Base-by-base conservation (phyloP, 2,888 invertebrate species). In the Melikaiella ostensackeni region DNA sequence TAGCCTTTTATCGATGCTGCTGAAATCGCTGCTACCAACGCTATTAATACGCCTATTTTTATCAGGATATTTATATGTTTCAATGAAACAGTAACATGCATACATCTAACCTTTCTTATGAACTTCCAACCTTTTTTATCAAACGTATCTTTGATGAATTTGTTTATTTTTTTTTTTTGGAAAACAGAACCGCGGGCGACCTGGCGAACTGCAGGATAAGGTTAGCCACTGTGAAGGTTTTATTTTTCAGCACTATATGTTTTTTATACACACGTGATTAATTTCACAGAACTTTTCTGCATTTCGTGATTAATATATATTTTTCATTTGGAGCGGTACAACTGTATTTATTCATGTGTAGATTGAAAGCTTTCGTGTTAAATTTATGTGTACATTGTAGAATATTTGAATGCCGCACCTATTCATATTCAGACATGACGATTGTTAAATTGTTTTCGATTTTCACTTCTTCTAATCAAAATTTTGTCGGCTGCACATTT, bases 131-230 rank as follows among this genome's bases (percentile, higher is more conserved):
- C 70, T 33, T 70, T 70, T 30, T 46, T 30, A 30, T 24, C 9
- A 11, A 30, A n/a, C 50, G 19, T 50, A 50, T 50, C 50, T 70
- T 50, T 70, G 19, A 70, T 30, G 80, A 75, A 81, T 85, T 76
- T 83, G n/a, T n/a, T n/a, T n/a, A n/a, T n/a, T n/a, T 82, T 86
- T 84, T 84, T 87, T 86, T 93, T 93, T 93, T 93, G 94, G 94
- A 93, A 94, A 93, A 84, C 84, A 86, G 86, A 85, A 93, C 92
- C 92, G 94, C 92, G 94, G 94, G 92, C 95, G 96, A 92, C 96
- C 96, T 91, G 96, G 96, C 92, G 96, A 95, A 94, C 94, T 96
- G 93, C 94, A 94, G 93, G 95, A 96, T 81, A 84, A 86, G 92
- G 96, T 96, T 94, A 95, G 95, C 86, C 81, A 76, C 57, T 62